Evolutionary conservation across 2,888 invertebrate species (phyloP), one percentile per base, ranked within the genome.

Genomic region (Eupsilia transversa): DNA sequence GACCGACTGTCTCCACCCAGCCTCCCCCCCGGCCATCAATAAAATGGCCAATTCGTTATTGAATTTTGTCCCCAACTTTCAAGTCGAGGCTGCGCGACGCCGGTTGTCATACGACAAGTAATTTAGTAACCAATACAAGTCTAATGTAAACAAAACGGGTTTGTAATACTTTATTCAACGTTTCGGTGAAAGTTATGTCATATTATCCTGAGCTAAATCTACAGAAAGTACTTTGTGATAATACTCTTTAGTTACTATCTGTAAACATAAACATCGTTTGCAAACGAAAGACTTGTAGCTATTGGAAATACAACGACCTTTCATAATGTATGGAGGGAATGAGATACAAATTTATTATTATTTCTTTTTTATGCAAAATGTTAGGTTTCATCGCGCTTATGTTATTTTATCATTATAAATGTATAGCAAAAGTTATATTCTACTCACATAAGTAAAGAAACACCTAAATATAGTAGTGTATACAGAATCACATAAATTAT

Each of bases 1-100:
- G 90, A 92, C 89, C 89, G 90, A 93, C 91, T 91, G 94, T 95
- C 96, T 95, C 95, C 95, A 94, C 95, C 96, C 96, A 95, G 92
- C 94, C 94, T 94, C 94, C 94, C 96, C 86, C 95, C 96, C 95
- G 91, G 94, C 94, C 96, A 96, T 96, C 96, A 96, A 96, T 96
- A 96, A 96, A 96, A 96, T 96, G 96, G 96, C 96, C 96, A 96
- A 96, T 95, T 96, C 96, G 94, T 94, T 96, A 96, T 96, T 95
- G 96, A 95, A 96, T 96, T 96, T 96, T 95, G 94, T 95, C 92
- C 92, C 91, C 91, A 95, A 95, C 93, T 94, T 94, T 93, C 91
- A 91, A 88, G 91, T 89, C 89, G 94, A 94, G 92, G 96, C 94
- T 95, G 95, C 95, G 95, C 94, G 94, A 93, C 93, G 96, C 95